Conservation (phyloP, 2,113 vertebrate genomes). For the Silurus meridionalis region DNA sequence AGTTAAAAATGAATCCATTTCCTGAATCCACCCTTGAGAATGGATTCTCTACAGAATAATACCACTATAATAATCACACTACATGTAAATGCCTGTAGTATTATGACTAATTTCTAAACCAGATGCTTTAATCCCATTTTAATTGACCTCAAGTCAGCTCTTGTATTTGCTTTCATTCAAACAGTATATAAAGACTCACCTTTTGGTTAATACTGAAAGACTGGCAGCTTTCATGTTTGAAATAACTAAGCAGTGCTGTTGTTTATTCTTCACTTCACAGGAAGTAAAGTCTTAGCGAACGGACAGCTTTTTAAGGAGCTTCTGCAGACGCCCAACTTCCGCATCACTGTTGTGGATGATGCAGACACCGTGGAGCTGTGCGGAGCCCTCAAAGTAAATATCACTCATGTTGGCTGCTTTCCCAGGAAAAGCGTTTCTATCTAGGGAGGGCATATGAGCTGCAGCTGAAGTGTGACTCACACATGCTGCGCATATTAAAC, state of each 20-base stretch:
- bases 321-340: constrained; percentile 84
- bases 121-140: neutral
- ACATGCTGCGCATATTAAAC: constrained; percentile 12
- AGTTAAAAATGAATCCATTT: neutral
- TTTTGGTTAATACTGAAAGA: neutral
- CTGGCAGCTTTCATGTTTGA: neutral
- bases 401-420: constrained; percentile 22
- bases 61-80: neutral
- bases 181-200: neutral
- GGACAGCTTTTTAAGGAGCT: constrained; percentile 91
- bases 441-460: neutral
- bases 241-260: neutral
- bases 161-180: neutral
- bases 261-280: constrained; percentile 60
- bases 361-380: constrained; percentile 87
- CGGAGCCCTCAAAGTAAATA: constrained; percentile 83
- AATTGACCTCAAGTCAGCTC: no score
- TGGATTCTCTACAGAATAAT: no score
- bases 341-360: constrained; percentile 85
- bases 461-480: neutral
- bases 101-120: neutral
- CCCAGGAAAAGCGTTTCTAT: constrained; percentile 19
- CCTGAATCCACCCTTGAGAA: neutral
- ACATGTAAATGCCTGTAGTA: neutral
- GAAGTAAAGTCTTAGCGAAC: constrained; percentile 83